Conservation (phyloP, 2,113 vertebrate genomes). For the Galbula dea region DNA sequence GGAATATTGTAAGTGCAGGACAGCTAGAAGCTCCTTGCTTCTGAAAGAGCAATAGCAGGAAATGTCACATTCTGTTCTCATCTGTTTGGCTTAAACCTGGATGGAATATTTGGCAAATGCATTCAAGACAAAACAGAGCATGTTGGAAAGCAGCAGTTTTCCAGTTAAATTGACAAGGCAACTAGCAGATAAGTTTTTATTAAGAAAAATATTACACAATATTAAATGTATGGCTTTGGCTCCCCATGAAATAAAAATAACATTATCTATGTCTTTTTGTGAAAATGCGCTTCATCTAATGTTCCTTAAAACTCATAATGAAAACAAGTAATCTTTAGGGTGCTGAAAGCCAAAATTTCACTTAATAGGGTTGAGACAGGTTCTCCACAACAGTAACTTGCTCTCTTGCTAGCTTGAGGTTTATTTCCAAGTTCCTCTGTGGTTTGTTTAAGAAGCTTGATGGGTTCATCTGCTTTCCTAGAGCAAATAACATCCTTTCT, state of each 20-base stretch:
- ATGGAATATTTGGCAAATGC: background rate
- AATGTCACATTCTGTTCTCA: slow-evolving; percentile 7
- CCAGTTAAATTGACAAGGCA: background rate
- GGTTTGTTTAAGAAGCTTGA: background rate
- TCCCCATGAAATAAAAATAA: background rate
- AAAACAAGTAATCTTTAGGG: background rate
- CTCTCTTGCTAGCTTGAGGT: rapidly evolving
- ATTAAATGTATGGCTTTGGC: background rate
- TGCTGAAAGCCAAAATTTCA: background rate
- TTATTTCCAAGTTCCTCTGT: background rate
- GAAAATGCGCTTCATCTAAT: background rate
- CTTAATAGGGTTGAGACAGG: background rate
- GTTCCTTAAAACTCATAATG: background rate
- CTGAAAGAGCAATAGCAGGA: background rate
- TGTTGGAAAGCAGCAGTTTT: background rate
- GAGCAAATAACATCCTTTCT: background rate
- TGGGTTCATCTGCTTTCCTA: background rate
- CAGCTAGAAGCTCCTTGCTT: background rate
- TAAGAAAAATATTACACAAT: background rate
- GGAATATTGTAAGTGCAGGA: background rate
- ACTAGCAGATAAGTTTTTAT: background rate
- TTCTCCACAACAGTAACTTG: background rate
- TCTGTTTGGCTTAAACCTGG: background rate
- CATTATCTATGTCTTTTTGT: background rate
- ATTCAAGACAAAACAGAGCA: background rate